Base-by-base conservation (phyloP, 2,888 invertebrate species). In the Dicyrtoma fusca region DNA sequence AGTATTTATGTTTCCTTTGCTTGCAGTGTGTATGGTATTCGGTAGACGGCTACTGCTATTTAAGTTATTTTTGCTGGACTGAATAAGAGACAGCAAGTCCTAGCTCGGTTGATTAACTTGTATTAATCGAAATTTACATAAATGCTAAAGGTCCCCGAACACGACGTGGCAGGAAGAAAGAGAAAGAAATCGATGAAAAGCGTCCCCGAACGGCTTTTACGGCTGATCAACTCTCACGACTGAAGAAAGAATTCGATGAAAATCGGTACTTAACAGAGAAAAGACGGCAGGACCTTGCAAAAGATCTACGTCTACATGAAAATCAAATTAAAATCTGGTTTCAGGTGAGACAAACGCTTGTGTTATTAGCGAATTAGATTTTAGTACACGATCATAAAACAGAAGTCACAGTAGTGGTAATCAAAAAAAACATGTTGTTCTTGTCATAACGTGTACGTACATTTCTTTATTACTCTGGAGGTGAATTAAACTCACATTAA, bases 291-390 rank as follows among this genome's bases (percentile, higher is more conserved):
- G 90, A 93, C 78, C 86, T 97, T 75, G 95, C 96, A n/a, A 88
- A 90, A 4, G 95, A 96, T 82, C 86, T 97, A 73, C 92, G 94
- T 0, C 87, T 97, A 74, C 96, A 97, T 81, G 97, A 98, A 84
- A 95, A 95, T 0, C 97, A 97, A 86, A 97, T 95, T 83, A 96
- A 96, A 87, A 95, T 96, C 84, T 96, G 95, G 95, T 95, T 95
- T 86, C 80, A 81, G 75, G 79, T 79, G 71, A 75, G 69, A 57
- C n/a, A 17, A 2, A 2, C 53, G 19, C 8, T n/a, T n/a, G n/a
- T n/a, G n/a, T n/a, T n/a, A n/a, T n/a, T n/a, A n/a, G n/a, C n/a
- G n/a, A n/a, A n/a, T n/a, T n/a, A 59, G 17, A 26, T 59, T 25
- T 14, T 14, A 17, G 51, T 17, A 19, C 51, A 51, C 14, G n/a